Base-by-base conservation (phyloP, 1,140 invertebrate species). In the Sinonovacula constricta region DNA sequence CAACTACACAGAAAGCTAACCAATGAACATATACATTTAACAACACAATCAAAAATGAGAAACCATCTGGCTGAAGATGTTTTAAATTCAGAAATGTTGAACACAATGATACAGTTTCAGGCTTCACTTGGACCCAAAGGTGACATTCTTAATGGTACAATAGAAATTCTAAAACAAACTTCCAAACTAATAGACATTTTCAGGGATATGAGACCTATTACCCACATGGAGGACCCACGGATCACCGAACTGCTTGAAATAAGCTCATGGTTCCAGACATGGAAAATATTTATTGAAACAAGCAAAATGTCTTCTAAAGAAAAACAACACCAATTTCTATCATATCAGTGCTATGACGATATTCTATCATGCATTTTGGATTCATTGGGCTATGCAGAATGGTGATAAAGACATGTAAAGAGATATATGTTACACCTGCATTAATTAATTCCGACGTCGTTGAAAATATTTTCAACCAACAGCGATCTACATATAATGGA, bases 381-480 rank as follows among this genome's bases (percentile, higher is more conserved):
- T 80, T 82, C 26, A 3, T 45, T 0, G 33, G 57, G 26, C 34
- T 79, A 53, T 75, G 60, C 34, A 34, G 33, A 15, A 26, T 26
- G 14, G 31, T 69, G 5, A 18, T 62, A 7, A 53, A 56, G 33
- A 18, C 30, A 12, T 1, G 18, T 15, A 51, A 34, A 0, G 1
- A 31, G 3, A 28, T 56, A 0, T 26, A 26, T 66, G 26, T 78
- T 1, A 60, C 39, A 54, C 80, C 80, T 36, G 57, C 26, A 34
- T 31, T 69, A 1, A 49, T 81, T 30, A 81, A 81, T 39, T 72
- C 78, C 12, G 80, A 81, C 39, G 54, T 72, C 5, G 36, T 81
- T 22, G 75, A 81, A 68, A 81, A 81, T 26, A 51, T 26, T 1
- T 81, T 81, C 30, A 80, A 67, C 26, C 80, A 79, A 33, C 75